These are phyloP conservation scores for Lithophane semibrunnea DNA, from an alignment of 2,888 invertebrate species.

Conservation along the genomic window DNA sequence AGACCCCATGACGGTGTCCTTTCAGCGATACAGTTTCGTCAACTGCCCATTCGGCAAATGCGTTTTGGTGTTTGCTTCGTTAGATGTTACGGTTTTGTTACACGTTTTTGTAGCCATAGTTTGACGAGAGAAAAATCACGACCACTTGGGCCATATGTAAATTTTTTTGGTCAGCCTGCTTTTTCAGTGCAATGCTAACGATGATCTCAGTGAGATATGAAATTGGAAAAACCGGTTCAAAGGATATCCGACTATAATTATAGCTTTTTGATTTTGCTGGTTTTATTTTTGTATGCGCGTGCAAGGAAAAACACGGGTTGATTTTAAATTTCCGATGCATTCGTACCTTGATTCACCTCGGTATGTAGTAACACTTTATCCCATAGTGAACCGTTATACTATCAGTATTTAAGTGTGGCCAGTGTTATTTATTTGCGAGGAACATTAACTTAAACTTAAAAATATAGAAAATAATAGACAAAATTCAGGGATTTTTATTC, in stretches of 20 bases:
- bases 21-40: constrained; percentile 61
- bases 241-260: constrained; percentile 42
- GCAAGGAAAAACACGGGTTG: constrained; percentile 5
- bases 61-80: constrained; percentile 83
- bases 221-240: constrained; percentile 49
- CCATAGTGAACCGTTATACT: background rate
- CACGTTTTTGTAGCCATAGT: constrained; percentile 71
- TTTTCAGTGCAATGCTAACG: constrained; percentile 28
- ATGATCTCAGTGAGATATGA: constrained; percentile 46
- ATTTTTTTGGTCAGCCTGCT: constrained; percentile 34
- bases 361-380: background rate
- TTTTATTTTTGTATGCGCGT: constrained; percentile 4
- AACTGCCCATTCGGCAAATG: constrained; percentile 75
- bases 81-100: constrained; percentile 75
- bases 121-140: constrained; percentile 68
- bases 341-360: background rate
- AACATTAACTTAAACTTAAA: background rate
- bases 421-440: background rate
- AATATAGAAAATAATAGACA: background rate
- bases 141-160: constrained; percentile 31
- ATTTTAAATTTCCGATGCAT: background rate
- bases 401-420: background rate
- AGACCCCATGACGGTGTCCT: constrained; percentile 48
- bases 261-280: constrained; percentile 15
- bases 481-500: background rate